A percentile compares a stretch with the other conserved stretches of the same genome.
Evolutionary conservation across 2,888 invertebrate species (phyloP).

Genomic region (Argyresthia goedartella): DNA sequence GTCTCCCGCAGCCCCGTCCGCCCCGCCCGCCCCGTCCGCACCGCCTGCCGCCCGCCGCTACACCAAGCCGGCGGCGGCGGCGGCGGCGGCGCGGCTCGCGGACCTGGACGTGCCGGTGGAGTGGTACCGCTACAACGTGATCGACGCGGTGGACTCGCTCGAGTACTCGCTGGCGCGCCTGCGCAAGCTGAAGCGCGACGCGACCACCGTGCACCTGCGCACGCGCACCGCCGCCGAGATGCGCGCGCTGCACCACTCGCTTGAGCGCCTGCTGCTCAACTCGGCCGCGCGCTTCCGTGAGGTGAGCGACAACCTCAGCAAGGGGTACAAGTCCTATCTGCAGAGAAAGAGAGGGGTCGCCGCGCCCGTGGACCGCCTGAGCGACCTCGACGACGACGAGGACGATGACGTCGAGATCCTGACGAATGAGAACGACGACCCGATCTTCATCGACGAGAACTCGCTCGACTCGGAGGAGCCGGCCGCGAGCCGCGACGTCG

Average conservation of each 20-base stretch:
- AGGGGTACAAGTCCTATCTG: slow-evolving; percentile 64
- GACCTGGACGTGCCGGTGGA: slow-evolving; percentile 58
- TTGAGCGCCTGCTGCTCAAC: slow-evolving; percentile 67
- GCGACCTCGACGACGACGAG: slow-evolving; percentile 35
- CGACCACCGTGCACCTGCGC: slow-evolving; percentile 50
- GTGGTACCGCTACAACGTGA: slow-evolving; percentile 72
- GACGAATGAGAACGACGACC: slow-evolving; percentile 49
- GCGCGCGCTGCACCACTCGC: slow-evolving; percentile 60
- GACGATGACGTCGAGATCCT: slow-evolving; percentile 56
- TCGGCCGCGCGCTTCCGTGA: slow-evolving; percentile 66
- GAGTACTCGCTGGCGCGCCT: slow-evolving; percentile 67
- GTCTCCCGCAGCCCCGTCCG: not conserved
- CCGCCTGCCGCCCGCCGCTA: not conserved
- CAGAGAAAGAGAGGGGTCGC: slow-evolving; percentile 44
- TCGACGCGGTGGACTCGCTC: slow-evolving; percentile 68
- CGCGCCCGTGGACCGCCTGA: slow-evolving; percentile 9
- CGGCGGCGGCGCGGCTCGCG: slow-evolving; percentile 6
- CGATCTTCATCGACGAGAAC: slow-evolving; percentile 65
- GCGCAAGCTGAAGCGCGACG: slow-evolving; percentile 60
- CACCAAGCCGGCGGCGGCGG: not conserved
- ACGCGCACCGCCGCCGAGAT: slow-evolving; percentile 60
- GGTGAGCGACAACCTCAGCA: slow-evolving; percentile 65
- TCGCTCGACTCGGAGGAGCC: slow-evolving; percentile 49
- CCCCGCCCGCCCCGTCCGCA: too few relatives aligned
- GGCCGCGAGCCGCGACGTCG: slow-evolving; percentile 37